These are phyloP conservation scores for Drosophila algonquin DNA, from an alignment of 2,888 invertebrate genomes.

Conservation along the genomic window DNA sequence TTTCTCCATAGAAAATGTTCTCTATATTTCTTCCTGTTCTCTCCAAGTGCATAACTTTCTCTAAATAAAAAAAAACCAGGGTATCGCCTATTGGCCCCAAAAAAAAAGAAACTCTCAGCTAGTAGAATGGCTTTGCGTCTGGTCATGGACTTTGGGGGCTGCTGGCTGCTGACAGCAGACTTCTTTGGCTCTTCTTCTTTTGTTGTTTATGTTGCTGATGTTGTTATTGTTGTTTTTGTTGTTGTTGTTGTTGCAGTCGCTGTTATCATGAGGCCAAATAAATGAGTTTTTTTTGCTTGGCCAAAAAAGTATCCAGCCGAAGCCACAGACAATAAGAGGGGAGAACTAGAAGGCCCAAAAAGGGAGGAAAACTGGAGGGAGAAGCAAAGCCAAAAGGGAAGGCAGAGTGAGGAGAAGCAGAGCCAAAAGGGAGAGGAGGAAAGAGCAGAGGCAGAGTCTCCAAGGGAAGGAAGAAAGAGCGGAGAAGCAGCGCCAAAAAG, in stretches of 20 bases:
- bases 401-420: not conserved
- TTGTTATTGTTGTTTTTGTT: not conserved
- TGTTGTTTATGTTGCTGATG: conserved; percentile 3
- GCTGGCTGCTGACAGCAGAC: conserved; percentile 19
- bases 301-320: conserved; percentile 6
- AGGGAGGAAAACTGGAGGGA: not conserved
- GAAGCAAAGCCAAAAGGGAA: not conserved
- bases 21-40: too few relatives aligned
- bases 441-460: conserved; percentile 1
- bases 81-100: conserved; percentile 2
- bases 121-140: conserved; percentile 2
- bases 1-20: too few relatives aligned
- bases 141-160: conserved; percentile 12
- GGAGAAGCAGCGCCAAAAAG: not conserved
- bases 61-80: not conserved
- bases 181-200: conserved; percentile 2
- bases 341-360: not conserved
- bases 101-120: not conserved
- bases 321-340: not conserved
- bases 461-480: too few relatives aligned
- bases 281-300: conserved; percentile 47
- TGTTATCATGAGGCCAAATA: conserved; percentile 39
- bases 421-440: not conserved
- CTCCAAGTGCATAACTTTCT: too few relatives aligned
- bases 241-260: conserved; percentile 9